Conservation (phyloP, 2,113 vertebrate genomes). For the Rhinoderma darwinii region DNA sequence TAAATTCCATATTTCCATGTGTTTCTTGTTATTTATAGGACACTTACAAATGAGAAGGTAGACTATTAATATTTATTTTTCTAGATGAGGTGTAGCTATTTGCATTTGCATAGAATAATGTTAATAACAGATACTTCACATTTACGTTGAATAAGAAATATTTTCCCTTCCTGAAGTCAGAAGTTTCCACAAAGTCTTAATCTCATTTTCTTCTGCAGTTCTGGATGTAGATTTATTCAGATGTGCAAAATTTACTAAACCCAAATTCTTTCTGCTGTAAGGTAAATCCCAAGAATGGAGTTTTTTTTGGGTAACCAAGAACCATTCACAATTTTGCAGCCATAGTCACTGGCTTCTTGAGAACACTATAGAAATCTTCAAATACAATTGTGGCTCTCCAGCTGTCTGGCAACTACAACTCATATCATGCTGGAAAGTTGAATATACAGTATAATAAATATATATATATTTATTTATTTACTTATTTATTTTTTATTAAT, state of each 20-base stretch:
- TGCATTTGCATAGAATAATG: background rate
- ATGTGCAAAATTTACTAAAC: background rate
- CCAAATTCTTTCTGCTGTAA: background rate
- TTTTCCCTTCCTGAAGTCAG: background rate
- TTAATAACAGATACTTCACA: background rate
- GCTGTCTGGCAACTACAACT: too few species aligned
- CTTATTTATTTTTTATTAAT: too few species aligned
- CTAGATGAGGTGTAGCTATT: background rate
- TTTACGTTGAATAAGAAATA: background rate
- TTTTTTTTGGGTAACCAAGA: background rate
- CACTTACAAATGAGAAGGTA: background rate
- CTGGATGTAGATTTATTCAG: too few species aligned
- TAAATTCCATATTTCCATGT: background rate
- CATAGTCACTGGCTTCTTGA: too few species aligned
- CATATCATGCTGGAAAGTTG: too few species aligned
- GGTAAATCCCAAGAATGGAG: background rate
- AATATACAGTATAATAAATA: too few species aligned
- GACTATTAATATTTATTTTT: background rate
- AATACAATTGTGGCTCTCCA: too few species aligned
- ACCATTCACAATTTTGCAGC: too few species aligned
- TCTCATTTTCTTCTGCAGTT: too few species aligned
- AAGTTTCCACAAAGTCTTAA: background rate
- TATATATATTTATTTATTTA: too few species aligned
- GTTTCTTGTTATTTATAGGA: background rate
- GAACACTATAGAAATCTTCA: too few species aligned